Evolutionary conservation across 2,113 vertebrate genomes (phyloP).

Genomic region (Colius striatus): DNA sequence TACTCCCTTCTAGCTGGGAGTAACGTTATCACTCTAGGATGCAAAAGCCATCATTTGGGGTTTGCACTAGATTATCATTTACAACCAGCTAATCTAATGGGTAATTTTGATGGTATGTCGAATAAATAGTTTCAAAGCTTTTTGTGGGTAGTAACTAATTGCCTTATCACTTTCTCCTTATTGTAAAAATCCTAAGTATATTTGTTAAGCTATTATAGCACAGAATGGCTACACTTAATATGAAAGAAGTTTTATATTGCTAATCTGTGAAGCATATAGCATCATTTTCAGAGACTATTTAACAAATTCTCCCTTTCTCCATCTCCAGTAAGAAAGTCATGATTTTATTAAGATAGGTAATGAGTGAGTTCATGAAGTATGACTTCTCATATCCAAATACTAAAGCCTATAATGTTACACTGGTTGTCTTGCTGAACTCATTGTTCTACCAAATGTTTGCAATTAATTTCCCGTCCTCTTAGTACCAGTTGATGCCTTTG

Average conservation of each 20-base stretch:
- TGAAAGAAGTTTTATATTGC: slow-evolving; percentile 31
- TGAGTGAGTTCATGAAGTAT: neutral
- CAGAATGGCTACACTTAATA: slow-evolving; percentile 36
- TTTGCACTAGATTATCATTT: slow-evolving; percentile 18
- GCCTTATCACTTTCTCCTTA: slow-evolving; percentile 19
- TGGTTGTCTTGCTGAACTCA: neutral
- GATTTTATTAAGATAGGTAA: slow-evolving; percentile 8
- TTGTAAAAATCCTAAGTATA: slow-evolving; percentile 33
- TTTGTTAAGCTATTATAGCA: slow-evolving; percentile 48
- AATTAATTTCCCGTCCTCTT: neutral
- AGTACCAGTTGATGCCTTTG: neutral
- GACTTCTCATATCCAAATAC: neutral
- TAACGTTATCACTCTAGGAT: slow-evolving; percentile 8
- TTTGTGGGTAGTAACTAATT: slow-evolving; percentile 45
- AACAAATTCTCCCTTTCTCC: neutral
- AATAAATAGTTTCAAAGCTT: slow-evolving; percentile 50
- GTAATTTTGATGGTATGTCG: slow-evolving; percentile 47
- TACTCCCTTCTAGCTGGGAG: slow-evolving; percentile 11
- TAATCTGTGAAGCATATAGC: slow-evolving; percentile 37
- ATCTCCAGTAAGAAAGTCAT: neutral
- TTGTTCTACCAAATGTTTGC: slow-evolving; percentile 7
- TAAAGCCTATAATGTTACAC: neutral
- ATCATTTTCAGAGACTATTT: slow-evolving; percentile 29
- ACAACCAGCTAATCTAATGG: slow-evolving; percentile 55
- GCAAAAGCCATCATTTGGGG: slow-evolving; percentile 11